Conservation (phyloP, 2,888 invertebrate species). For the Drosophila kanekoi region DNA sequence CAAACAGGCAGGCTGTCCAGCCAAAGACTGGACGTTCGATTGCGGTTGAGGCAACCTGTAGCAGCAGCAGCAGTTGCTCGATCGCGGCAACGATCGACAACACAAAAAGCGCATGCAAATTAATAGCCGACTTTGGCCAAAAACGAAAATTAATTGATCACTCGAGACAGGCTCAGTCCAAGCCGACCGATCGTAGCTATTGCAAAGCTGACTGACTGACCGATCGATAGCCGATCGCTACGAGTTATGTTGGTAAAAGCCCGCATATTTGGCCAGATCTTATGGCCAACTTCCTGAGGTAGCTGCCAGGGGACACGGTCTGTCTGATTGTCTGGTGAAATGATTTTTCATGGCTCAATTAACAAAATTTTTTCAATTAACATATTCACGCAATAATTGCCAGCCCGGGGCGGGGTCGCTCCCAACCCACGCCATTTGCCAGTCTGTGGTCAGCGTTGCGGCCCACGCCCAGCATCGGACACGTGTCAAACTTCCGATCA, state of each 20-base stretch:
- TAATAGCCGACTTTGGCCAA: constrained; percentile 73
- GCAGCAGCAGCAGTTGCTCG: constrained; percentile 14
- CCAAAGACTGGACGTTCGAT: constrained; percentile 15
- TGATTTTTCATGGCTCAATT: constrained; percentile 64
- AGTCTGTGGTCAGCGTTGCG: constrained; percentile 25
- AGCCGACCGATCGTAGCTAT: constrained; percentile 49
- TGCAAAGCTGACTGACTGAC: constrained; percentile 41
- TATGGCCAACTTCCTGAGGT: constrained; percentile 54
- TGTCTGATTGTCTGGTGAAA: constrained; percentile 53
- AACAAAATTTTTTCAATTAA: constrained; percentile 76
- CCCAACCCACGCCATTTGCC: constrained; percentile 40
- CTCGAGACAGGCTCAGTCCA: constrained; percentile 60
- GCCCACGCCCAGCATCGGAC: constrained; percentile 47
- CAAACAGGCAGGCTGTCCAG: constrained; percentile 12
- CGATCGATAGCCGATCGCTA: constrained; percentile 61
- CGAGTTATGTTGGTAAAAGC: constrained; percentile 64
- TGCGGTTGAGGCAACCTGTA: constrained; percentile 62
- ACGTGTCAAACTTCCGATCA: constrained; percentile 81
- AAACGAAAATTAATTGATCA: constrained; percentile 71
- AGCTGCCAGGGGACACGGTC: constrained; percentile 11
- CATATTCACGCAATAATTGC: constrained; percentile 80
- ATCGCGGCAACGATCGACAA: constrained; percentile 51
- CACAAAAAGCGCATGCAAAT: constrained; percentile 74
- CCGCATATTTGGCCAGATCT: constrained; percentile 63
- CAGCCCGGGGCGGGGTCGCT: constrained; percentile 29